Percentiles rank a stretch among this genome's conserved stretches.
These are phyloP conservation scores for Ceyx melanurus DNA, from an alignment of 2,113 vertebrate genomes.

Conservation along the genomic window DNA sequence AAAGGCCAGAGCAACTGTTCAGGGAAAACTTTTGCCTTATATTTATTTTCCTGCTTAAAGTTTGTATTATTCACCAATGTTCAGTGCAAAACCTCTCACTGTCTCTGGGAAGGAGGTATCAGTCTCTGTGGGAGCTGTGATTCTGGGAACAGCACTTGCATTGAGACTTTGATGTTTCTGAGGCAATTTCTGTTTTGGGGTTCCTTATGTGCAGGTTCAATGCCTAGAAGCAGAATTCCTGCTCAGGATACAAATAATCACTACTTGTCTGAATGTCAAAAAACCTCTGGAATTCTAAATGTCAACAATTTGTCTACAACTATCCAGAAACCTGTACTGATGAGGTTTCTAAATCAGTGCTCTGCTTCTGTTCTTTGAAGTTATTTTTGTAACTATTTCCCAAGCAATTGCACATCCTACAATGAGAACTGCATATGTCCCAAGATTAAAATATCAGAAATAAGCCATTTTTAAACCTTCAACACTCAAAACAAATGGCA, in stretches of 20 bases:
- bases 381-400: slow-evolving; percentile 47
- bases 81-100: neutral
- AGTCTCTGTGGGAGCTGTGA: neutral
- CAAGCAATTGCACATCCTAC: slow-evolving; percentile 24
- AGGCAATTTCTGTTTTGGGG: neutral
- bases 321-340: neutral
- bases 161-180: neutral
- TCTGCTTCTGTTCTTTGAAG: slow-evolving; percentile 18
- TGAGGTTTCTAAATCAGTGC: slow-evolving; percentile 13
- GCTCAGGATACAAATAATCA: neutral
- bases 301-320: neutral
- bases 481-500: neutral
- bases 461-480: slow-evolving; percentile 33
- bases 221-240: neutral
- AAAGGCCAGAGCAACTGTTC: neutral
- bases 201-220: neutral
- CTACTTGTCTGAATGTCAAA: neutral
- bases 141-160: neutral
- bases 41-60: neutral
- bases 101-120: neutral
- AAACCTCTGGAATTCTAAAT: slow-evolving; percentile 1
- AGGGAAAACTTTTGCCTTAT: neutral
- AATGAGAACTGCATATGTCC: slow-evolving; percentile 21
- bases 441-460: slow-evolving; percentile 54
- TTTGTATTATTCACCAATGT: neutral